phyloP scores from a whole-genome alignment of 2,888 invertebrate species.

The Harpalus rubripes region DNA sequence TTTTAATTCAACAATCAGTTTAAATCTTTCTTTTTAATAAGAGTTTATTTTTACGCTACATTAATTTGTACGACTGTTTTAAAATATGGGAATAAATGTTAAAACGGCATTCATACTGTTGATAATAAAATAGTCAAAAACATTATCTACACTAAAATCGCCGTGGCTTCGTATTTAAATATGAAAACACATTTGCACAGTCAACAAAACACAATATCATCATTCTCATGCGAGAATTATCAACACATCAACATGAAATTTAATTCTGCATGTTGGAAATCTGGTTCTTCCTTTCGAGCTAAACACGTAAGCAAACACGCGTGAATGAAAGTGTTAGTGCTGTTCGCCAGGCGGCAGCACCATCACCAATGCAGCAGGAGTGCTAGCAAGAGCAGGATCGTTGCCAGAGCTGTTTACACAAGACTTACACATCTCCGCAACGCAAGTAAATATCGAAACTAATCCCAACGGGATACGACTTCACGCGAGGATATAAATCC shows the following conservation, averaged over 20 bases:
- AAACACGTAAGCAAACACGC: conserved; percentile 40
- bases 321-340: conserved; percentile 31
- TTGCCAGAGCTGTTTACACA: conserved; percentile 26
- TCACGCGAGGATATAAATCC: conserved; percentile 32
- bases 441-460: conserved; percentile 52
- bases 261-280: conserved; percentile 30
- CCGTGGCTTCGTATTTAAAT: background rate
- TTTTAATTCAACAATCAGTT: too few relatives aligned
- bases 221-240: background rate
- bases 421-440: conserved; percentile 23
- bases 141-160: background rate
- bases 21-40: too few relatives aligned
- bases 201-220: conserved; percentile 31
- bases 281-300: conserved; percentile 34
- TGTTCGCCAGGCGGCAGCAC: background rate
- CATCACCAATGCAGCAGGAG: background rate
- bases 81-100: too few relatives aligned
- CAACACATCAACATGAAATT: conserved; percentile 21
- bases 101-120: too few relatives aligned
- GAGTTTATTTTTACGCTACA: too few relatives aligned
- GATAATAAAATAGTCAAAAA: too few relatives aligned
- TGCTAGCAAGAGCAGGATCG: too few relatives aligned
- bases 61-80: too few relatives aligned
- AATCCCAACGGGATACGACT: conserved; percentile 30
- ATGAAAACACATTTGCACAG: background rate